Conservation (phyloP, 1,140 invertebrate species). For the Orius insidiosus region DNA sequence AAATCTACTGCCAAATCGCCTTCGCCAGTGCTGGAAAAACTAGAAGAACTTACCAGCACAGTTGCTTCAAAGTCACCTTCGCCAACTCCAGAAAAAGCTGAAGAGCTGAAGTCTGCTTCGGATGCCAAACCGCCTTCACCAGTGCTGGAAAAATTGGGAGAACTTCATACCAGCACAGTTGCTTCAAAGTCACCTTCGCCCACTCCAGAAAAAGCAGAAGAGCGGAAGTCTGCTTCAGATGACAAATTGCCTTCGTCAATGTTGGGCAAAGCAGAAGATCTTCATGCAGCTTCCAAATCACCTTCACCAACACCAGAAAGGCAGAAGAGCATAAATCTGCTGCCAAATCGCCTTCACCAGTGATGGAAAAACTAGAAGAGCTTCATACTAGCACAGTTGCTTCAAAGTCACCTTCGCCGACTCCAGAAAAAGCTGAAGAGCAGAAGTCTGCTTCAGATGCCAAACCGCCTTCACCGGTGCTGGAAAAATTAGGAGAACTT, state of each 20-base stretch:
- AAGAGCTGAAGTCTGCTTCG: neutral
- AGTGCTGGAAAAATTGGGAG: neutral
- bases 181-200: neutral
- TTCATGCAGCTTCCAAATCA: neutral
- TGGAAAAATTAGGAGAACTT: constrained; percentile 4
- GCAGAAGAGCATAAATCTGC: no score
- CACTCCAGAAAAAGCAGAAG: no score
- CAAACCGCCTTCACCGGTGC: constrained; percentile 16
- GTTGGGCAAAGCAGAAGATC: constrained; percentile 2
- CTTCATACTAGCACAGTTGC: no score
- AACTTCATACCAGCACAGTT: neutral
- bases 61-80: neutral
- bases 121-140: neutral
- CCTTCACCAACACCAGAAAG: neutral
- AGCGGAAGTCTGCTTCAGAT: no score
- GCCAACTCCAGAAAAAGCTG: neutral
- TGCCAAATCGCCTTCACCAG: no score
- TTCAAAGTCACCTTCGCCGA: neutral
- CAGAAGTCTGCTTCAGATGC: neutral
- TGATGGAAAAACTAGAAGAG: no score
- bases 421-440: no score
- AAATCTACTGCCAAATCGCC: constrained; percentile 1
- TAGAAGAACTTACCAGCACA: no score
- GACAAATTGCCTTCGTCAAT: constrained; percentile 15
- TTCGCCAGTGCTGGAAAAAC: neutral